Evolutionary conservation across 2,888 invertebrate species (phyloP).

Genomic region (Amphipyra berbera): DNA sequence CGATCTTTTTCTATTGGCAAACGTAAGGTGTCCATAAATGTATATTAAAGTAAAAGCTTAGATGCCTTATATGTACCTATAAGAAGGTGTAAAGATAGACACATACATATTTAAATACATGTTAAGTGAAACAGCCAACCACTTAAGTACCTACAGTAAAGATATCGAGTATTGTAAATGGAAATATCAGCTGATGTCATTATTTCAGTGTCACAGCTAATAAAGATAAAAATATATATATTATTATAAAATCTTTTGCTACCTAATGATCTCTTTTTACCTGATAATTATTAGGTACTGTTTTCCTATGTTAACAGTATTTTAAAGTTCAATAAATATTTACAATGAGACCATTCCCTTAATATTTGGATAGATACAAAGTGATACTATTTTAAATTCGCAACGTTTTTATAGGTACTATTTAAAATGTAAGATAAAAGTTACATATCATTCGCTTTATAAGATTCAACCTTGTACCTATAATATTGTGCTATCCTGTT

Average conservation of each 20-base stretch:
- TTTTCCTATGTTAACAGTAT: slow-evolving; percentile 41
- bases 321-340: slow-evolving; percentile 40
- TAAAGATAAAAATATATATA: slow-evolving; percentile 15
- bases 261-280: slow-evolving; percentile 48
- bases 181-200: slow-evolving; percentile 14
- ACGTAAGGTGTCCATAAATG: slow-evolving; percentile 46
- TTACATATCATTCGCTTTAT: slow-evolving; percentile 90
- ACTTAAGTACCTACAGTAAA: slow-evolving; percentile 3
- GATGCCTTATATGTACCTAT: slow-evolving; percentile 54
- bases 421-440: slow-evolving; percentile 80
- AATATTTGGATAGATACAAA: slow-evolving; percentile 66
- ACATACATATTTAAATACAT: slow-evolving; percentile 12
- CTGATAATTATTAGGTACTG: slow-evolving; percentile 36
- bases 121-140: slow-evolving; percentile 14
- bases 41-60: slow-evolving; percentile 48
- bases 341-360: slow-evolving; percentile 70
- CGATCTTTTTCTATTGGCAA: slow-evolving; percentile 42
- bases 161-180: slow-evolving; percentile 13
- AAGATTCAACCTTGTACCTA: slow-evolving; percentile 77
- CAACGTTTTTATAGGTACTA: slow-evolving; percentile 68
- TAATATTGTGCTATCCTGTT: slow-evolving; percentile 71
- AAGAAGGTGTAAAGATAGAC: slow-evolving; percentile 28
- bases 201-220: slow-evolving; percentile 25
- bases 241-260: slow-evolving; percentile 37
- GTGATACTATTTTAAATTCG: slow-evolving; percentile 80